Evolutionary conservation across 2,888 invertebrate genomes (phyloP).

Genomic region (Colostygia pectinataria): DNA sequence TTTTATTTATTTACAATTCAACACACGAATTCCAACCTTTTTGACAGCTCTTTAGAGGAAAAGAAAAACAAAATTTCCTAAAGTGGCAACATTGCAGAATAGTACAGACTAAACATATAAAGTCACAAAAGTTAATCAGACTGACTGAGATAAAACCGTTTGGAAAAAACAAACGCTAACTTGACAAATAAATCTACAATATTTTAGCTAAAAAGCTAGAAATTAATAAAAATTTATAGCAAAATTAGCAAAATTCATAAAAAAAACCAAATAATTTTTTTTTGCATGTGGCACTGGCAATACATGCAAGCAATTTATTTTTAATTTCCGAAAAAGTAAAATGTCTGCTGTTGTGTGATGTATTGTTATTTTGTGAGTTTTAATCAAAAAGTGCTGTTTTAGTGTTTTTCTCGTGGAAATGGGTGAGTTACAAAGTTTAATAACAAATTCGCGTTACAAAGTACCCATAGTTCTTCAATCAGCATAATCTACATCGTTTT

Average conservation of each 20-base stretch:
- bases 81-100: constrained; percentile 49
- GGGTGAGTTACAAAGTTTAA: constrained; percentile 58
- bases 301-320: neutral
- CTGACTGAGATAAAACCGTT: too few species aligned
- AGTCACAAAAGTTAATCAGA: too few species aligned
- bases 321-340: constrained; percentile 42
- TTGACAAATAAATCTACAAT: too few species aligned
- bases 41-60: constrained; percentile 78
- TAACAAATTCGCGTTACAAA: neutral
- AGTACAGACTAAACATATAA: constrained; percentile 33
- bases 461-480: neutral
- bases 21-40: constrained; percentile 72
- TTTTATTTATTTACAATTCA: constrained; percentile 55
- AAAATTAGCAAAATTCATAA: too few species aligned
- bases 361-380: constrained; percentile 63
- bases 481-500: neutral
- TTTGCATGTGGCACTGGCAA: neutral
- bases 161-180: too few species aligned
- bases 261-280: too few species aligned
- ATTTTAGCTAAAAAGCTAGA: too few species aligned
- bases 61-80: constrained; percentile 61
- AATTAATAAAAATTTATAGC: too few species aligned
- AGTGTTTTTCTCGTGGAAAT: constrained; percentile 52
- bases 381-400: constrained; percentile 50
- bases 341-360: constrained; percentile 69